These are phyloP conservation scores for Siphamia tubifer DNA, from an alignment of 2,113 vertebrate species.

Conservation along the genomic window DNA sequence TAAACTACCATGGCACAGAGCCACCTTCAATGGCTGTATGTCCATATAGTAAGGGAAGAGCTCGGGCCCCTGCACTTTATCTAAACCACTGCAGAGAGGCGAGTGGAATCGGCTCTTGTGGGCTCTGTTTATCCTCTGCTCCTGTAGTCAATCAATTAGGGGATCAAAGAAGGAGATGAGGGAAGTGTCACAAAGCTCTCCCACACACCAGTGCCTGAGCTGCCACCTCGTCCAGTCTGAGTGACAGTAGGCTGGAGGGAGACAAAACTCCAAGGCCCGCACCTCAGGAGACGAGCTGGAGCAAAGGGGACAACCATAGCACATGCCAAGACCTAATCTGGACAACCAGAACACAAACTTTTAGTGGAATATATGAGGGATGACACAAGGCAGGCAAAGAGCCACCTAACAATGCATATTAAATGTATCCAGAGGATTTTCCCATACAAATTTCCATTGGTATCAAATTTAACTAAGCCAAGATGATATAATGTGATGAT, in stretches of 20 bases:
- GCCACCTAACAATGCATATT: constrained; percentile 31
- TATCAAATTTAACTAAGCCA: constrained; percentile 19
- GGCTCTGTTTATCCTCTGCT: constrained; percentile 79
- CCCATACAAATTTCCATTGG: constrained; percentile 30
- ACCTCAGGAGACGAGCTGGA: constrained; percentile 61
- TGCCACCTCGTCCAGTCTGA: constrained; percentile 69
- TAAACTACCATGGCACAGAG: constrained; percentile 79
- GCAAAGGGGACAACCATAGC: constrained; percentile 71
- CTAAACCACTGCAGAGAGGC: constrained; percentile 79
- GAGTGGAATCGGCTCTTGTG: constrained; percentile 79
- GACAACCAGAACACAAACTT: constrained; percentile 71
- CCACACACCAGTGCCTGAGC: constrained; percentile 65
- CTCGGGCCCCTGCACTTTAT: constrained; percentile 75
- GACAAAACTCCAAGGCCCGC: constrained; percentile 52
- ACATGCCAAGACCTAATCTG: constrained; percentile 71
- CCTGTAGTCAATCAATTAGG: constrained; percentile 86
- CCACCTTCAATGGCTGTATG: constrained; percentile 73
- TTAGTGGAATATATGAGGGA: constrained; percentile 51
- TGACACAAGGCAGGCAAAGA: constrained; percentile 47
- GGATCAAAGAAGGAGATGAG: constrained; percentile 81
- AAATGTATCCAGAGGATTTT: constrained; percentile 11
- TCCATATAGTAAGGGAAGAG: constrained; percentile 56
- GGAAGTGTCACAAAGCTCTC: constrained; percentile 75
- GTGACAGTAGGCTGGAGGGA: constrained; percentile 64
- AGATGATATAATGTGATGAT: constrained; percentile 6